Evolutionary conservation across 2,797 vertebrate species (phyloP).

Genomic region (Acanthis flammea): DNA sequence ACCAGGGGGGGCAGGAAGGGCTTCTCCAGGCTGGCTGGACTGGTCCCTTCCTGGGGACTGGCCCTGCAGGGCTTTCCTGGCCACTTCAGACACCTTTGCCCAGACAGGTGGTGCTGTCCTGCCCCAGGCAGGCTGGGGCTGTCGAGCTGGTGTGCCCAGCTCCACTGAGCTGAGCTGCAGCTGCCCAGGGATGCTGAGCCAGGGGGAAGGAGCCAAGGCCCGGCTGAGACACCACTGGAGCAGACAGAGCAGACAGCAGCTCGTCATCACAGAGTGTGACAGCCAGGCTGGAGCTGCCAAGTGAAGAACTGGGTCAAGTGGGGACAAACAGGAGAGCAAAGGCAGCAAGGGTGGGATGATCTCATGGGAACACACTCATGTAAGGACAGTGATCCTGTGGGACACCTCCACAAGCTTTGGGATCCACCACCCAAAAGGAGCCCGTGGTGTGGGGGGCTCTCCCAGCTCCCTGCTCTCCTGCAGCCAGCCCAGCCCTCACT

Average conservation of each 20-base stretch:
- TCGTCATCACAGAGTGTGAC: neutral
- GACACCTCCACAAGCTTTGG: neutral
- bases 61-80: neutral
- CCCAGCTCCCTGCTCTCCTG: neutral
- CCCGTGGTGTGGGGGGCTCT: accelerated
- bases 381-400: neutral
- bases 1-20: neutral
- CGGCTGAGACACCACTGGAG: neutral
- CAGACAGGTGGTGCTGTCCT: neutral
- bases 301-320: neutral
- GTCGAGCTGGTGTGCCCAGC: neutral
- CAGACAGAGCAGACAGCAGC: neutral
- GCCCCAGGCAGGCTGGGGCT: neutral
- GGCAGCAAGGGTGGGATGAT: neutral
- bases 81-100: neutral
- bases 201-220: neutral
- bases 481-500: conserved; percentile 10
- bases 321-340: neutral
- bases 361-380: accelerated
- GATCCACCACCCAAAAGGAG: neutral
- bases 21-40: neutral
- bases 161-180: neutral
- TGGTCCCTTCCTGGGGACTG: neutral
- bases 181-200: neutral
- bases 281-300: neutral